Evolutionary conservation across 2,797 vertebrate species (phyloP).

Genomic region (Etheostoma nigrum): DNA sequence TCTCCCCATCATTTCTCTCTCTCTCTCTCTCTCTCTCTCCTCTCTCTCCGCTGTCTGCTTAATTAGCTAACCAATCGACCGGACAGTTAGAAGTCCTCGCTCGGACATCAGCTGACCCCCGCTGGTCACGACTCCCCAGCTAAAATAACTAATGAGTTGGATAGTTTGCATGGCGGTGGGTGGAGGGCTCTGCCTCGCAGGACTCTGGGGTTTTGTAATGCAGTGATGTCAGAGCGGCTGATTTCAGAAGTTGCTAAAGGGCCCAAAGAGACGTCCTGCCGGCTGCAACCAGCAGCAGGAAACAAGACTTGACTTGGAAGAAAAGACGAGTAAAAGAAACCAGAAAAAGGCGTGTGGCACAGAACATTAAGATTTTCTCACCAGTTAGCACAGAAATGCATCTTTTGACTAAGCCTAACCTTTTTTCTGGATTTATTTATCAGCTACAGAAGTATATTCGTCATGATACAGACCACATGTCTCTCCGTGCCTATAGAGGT

Average conservation of each 20-base stretch:
- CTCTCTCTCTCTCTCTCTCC: background rate
- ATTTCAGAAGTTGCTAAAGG: slow-evolving; percentile 15
- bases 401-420: background rate
- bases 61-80: slow-evolving; percentile 16
- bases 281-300: slow-evolving; percentile 3
- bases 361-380: background rate
- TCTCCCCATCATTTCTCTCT: background rate
- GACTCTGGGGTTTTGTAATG: slow-evolving; percentile 28
- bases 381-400: background rate
- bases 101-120: slow-evolving; percentile 6
- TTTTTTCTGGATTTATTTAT: too few species aligned
- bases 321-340: background rate
- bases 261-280: background rate
- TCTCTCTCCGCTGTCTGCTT: background rate
- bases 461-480: too few species aligned
- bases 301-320: background rate
- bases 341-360: background rate
- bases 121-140: slow-evolving; percentile 7
- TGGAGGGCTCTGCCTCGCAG: background rate
- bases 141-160: slow-evolving; percentile 2
- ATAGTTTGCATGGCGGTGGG: background rate
- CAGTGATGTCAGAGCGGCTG: slow-evolving; percentile 27
- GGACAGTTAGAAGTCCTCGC: slow-evolving; percentile 27
- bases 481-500: background rate
- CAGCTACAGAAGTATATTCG: too few species aligned